Evolutionary conservation across 1,140 invertebrate genomes (phyloP), one percentile per base, ranked within the genome.

Genomic region (Neuroterus valhalla): DNA sequence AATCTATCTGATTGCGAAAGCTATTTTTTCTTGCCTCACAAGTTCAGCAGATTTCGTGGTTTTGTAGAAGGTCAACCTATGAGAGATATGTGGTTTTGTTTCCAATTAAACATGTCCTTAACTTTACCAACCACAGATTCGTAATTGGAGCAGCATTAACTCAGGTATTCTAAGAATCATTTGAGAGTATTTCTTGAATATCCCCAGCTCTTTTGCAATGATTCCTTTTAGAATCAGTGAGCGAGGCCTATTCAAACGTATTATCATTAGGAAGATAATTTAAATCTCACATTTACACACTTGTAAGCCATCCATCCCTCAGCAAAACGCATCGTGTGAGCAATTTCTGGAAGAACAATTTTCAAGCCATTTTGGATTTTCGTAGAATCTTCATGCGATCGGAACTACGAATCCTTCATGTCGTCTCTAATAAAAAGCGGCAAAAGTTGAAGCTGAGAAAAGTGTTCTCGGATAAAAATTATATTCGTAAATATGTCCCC

Each of bases 211-310:
- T 55, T 55, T 55, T 12, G 52, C 52, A 55, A 55, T 55, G 52
- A 55, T 26, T 55, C 52, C 52, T 26, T 55, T 55, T 55, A 26
- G 52, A 55, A 55, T 14, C 21, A 26, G 26, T 55, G 6, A 26
- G 52, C 52, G 14, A 55, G 12, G 21, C 21, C 6, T 48, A 1
- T 17, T 21, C 12, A 52, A 21, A 23, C 3, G 15, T 52, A 52
- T 52, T 23, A 52, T 52, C 50, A 52, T 52, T 19, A 52, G 17
- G 50, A 3, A 52, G 19, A 52, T 52, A 11, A 52, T 52, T 52
- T 52, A 1, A 21, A 23, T 21, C 19, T 11, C 50, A 52, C 10
- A 38, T 52, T 48, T 48, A 48, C 46, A 48, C 46, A 48, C n/a
- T 48, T 48, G 17, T 48, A 48, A 19, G 19, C 23, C 21, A 52